A percentile compares a stretch with the other conserved stretches of the same genome.
Evolutionary conservation across 2,113 vertebrate species (phyloP).

Genomic region (Canis aureus): DNA sequence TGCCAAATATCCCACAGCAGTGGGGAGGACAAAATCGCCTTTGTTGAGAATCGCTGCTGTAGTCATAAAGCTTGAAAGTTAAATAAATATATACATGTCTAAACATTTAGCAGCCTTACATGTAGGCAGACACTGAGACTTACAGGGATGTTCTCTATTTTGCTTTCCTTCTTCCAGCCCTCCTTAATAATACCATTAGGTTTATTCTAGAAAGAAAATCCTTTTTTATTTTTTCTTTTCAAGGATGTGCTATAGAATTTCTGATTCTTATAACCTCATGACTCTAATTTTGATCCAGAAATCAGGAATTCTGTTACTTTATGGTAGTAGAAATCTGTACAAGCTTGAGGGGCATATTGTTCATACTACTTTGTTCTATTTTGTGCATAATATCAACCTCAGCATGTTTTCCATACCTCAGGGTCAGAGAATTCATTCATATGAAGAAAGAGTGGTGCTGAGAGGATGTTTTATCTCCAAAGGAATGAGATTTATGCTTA

Average conservation of each 20-base stretch:
- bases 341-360: slow-evolving; percentile 7
- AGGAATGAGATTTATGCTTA: neutral
- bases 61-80: slow-evolving; percentile 7
- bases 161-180: neutral
- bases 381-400: slow-evolving; percentile 16
- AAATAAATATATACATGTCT: slow-evolving; percentile 9
- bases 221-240: neutral
- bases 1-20: neutral
- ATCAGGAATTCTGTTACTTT: neutral
- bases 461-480: neutral
- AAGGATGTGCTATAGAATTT: neutral
- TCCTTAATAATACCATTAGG: neutral
- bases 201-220: neutral
- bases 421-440: neutral
- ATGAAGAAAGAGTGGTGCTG: neutral
- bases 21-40: neutral
- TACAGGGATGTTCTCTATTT: neutral
- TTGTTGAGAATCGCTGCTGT: neutral
- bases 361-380: neutral
- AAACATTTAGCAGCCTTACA: neutral
- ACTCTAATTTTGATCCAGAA: neutral
- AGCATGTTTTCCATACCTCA: neutral
- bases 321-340: neutral
- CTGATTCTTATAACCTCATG: neutral
- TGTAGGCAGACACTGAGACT: neutral